Conservation (phyloP, 2,797 vertebrate genomes). For the Carapus acus region DNA sequence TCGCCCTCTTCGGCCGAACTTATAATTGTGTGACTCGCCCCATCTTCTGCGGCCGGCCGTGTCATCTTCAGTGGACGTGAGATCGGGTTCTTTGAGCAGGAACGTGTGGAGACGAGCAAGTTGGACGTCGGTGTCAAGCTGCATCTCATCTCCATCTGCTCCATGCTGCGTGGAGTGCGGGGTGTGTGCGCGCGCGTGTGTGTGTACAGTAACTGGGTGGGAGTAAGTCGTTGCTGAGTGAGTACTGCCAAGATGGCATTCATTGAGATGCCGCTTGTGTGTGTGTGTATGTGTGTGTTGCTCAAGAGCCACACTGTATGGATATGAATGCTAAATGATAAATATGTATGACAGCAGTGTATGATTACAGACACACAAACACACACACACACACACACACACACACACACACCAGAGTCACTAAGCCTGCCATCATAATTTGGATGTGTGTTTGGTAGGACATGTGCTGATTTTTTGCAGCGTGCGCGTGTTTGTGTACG, state of each 20-base stretch:
- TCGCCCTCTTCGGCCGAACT: no score
- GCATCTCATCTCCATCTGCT: constrained; percentile 12
- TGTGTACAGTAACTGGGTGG: constrained; percentile 25
- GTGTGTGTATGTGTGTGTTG: neutral
- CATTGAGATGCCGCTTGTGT: neutral
- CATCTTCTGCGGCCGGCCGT: no score
- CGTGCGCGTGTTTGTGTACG: constrained; percentile 8
- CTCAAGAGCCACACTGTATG: neutral
- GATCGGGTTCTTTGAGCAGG: neutral
- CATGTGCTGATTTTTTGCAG: neutral
- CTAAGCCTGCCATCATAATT: constrained; percentile 25
- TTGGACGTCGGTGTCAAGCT: constrained; percentile 31
- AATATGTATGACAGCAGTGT: constrained; percentile 20
- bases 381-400: constrained; percentile 9
- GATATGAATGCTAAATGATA: constrained; percentile 1
- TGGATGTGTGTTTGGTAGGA: constrained; percentile 16
- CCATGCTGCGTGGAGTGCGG: constrained; percentile 16
- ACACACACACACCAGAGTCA: constrained; percentile 11
- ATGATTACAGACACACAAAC: constrained; percentile 11
- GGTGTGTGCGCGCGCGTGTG: constrained; percentile 6
- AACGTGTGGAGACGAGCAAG: constrained; percentile 13
- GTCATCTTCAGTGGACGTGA: no score
- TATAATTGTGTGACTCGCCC: no score
- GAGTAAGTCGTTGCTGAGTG: constrained; percentile 19
- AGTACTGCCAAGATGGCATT: constrained; percentile 2